Conservation (phyloP, 2,113 vertebrate genomes). For the Pimephales promelas region DNA sequence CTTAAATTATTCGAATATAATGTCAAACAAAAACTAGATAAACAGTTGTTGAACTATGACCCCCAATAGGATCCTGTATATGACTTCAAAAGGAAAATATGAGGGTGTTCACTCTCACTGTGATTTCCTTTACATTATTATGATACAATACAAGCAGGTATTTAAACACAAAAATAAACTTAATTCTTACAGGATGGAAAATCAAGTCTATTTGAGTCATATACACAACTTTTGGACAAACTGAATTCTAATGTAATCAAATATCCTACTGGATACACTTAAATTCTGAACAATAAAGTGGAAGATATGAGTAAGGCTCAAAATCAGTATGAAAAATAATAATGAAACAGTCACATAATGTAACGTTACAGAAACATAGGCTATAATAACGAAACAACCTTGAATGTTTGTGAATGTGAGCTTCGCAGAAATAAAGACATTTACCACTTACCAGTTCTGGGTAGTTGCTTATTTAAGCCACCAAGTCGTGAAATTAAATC, state of each 20-base stretch:
- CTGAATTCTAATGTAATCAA: background rate
- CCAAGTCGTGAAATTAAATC: slow-evolving; percentile 10
- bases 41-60: background rate
- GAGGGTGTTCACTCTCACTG: background rate
- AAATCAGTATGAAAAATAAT: background rate
- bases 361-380: too few relatives aligned
- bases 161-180: too few relatives aligned
- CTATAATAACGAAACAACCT: background rate
- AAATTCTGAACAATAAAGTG: background rate
- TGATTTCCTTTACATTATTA: background rate
- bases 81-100: background rate
- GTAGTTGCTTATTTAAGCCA: background rate
- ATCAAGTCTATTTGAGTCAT: background rate
- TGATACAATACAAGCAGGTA: background rate
- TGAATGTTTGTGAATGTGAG: background rate
- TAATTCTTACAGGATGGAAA: background rate
- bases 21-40: background rate
- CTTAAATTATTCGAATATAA: background rate
- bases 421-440: background rate
- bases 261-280: background rate
- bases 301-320: background rate
- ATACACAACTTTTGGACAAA: background rate
- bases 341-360: background rate
- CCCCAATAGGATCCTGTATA: background rate
- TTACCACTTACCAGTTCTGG: slow-evolving; percentile 4